phyloP scores from a whole-genome alignment of 2,797 vertebrate species.

The Chaetodon trifasciatus region DNA sequence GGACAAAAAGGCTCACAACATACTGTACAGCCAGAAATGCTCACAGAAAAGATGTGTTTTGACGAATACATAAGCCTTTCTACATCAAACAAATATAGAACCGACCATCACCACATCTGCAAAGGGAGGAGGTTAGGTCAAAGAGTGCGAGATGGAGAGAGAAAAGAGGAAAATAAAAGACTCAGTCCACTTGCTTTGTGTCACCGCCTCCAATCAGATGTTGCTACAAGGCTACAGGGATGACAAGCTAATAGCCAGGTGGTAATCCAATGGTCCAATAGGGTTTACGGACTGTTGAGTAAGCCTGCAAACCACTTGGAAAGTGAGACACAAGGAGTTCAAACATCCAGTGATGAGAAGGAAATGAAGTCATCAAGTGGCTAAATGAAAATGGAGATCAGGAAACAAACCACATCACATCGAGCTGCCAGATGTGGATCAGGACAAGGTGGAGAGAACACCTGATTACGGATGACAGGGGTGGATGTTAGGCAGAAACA shows the following conservation, averaged over 20 bases:
- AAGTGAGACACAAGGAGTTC: conserved; percentile 41
- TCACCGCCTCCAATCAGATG: conserved; percentile 18
- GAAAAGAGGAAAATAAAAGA: background rate
- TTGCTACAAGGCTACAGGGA: conserved; percentile 25
- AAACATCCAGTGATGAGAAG: conserved; percentile 59
- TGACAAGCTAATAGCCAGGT: conserved; percentile 35
- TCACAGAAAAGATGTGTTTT: background rate
- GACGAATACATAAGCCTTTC: background rate
- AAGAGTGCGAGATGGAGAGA: background rate
- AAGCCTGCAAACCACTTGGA: conserved; percentile 24
- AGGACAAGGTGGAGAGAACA: conserved; percentile 25
- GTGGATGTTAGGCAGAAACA: background rate
- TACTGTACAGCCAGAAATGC: background rate
- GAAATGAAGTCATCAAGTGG: conserved; percentile 71
- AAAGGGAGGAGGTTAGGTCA: conserved; percentile 1
- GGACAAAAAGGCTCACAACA: background rate
- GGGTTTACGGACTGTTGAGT: conserved; percentile 17
- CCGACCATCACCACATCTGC: conserved; percentile 9
- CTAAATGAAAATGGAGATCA: conserved; percentile 41
- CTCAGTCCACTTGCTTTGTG: conserved; percentile 9
- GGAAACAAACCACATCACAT: conserved; percentile 46
- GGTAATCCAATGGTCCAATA: conserved; percentile 25
- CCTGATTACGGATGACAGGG: conserved; percentile 51
- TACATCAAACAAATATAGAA: conserved; percentile 18
- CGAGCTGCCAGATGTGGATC: conserved; percentile 59